A percentile compares a stretch with the other conserved stretches of the same genome.
Evolutionary conservation across 2,888 invertebrate species (phyloP).

Genomic region (Spodoptera picta): DNA sequence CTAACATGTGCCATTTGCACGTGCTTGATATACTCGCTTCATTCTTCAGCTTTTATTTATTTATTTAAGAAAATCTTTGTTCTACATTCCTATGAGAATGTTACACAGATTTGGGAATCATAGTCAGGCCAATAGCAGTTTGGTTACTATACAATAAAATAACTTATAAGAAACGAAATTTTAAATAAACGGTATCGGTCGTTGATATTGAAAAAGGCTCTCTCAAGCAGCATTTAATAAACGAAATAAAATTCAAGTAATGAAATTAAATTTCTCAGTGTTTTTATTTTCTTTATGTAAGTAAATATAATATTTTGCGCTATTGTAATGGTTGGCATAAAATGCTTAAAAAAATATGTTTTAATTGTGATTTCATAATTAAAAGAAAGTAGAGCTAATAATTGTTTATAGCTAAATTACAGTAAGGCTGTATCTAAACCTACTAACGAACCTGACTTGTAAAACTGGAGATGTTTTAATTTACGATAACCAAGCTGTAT

Average conservation of each 20-base stretch:
- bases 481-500: constrained; percentile 56
- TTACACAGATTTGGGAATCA: constrained; percentile 35
- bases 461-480: constrained; percentile 48
- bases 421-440: constrained; percentile 5
- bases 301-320: constrained; percentile 12
- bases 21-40: constrained; percentile 74
- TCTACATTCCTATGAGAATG: constrained; percentile 31
- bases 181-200: too few relatives aligned
- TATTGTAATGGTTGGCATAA: neutral
- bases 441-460: constrained; percentile 50
- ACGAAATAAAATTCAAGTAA: constrained; percentile 23
- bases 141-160: constrained; percentile 7
- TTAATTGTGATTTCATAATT: too few relatives aligned
- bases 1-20: constrained; percentile 87
- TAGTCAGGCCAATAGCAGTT: constrained; percentile 48
- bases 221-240: constrained; percentile 1
- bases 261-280: constrained; percentile 1
- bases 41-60: constrained; percentile 76
- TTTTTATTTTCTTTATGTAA: constrained; percentile 14
- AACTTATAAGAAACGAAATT: neutral
- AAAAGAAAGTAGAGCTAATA: neutral
- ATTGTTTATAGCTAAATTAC: neutral
- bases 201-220: constrained; percentile 2
- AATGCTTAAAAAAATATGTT: too few relatives aligned
- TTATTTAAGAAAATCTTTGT: constrained; percentile 66